A percentile compares a stretch with the other conserved stretches of the same genome.
Conservation (phyloP, 2,888 invertebrate species). For the Yponomeuta evonymella region DNA sequence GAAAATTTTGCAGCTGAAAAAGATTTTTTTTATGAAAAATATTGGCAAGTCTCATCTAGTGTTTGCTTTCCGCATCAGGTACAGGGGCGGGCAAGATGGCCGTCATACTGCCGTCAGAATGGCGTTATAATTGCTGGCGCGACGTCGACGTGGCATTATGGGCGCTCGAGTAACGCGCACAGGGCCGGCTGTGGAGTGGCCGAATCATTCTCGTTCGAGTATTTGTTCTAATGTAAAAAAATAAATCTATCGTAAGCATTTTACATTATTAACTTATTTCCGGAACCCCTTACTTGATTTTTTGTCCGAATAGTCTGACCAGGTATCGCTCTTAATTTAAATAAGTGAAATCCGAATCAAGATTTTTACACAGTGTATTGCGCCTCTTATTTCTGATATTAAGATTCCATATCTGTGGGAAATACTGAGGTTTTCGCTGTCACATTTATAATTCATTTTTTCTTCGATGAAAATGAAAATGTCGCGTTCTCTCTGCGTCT, state of each 20-base stretch:
- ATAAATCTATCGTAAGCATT: not conserved
- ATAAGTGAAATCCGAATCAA: not conserved
- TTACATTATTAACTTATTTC: no score
- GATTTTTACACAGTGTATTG: not conserved
- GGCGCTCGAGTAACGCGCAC: conserved; percentile 37
- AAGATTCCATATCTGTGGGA: no score
- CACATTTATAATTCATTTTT: no score
- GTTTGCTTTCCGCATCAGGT: not conserved
- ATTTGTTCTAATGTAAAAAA: not conserved
- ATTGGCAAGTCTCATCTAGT: not conserved
- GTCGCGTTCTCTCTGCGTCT: no score
- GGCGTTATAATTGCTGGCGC: conserved; percentile 55
- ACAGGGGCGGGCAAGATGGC: conserved; percentile 7
- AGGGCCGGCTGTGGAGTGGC: conserved; percentile 14
- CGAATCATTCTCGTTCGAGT: not conserved
- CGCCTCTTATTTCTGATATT: no score
- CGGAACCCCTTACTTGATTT: no score
- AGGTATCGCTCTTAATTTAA: no score
- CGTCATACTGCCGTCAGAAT: not conserved
- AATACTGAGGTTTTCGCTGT: no score
- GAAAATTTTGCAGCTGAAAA: no score
- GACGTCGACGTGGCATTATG: conserved; percentile 46
- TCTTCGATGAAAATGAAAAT: no score
- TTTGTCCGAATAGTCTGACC: no score
- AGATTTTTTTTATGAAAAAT: no score